Evolutionary conservation across 2,888 invertebrate genomes (phyloP), one percentile per base, ranked within the genome.

Genomic region (Ceriagrion tenellum): DNA sequence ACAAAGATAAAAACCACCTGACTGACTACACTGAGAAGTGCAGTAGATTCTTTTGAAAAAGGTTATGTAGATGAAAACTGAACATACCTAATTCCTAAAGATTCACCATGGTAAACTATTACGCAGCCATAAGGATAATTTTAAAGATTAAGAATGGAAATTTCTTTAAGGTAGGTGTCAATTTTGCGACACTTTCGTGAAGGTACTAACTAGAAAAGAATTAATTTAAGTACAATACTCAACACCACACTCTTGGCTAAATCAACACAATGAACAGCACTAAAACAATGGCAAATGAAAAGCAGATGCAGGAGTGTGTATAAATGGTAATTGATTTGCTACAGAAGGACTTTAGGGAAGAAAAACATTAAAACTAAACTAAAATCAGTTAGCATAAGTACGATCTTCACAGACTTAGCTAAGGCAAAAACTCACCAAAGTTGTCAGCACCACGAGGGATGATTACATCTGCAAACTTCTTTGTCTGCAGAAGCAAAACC

Each of bases 401-500:
- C 47, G 8, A 4, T 47, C 8, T 47, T 59, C 59, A 59, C 2
- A 20, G 59, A 3, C 59, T 8, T 10, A 55, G n/a, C 47, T 8
- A 59, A 35, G 18, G n/a, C 16, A 20, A 93, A 59, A 95, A 97
- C 98, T 98, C 97, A 99, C 99, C 99, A 97, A 98, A 98, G 97
- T 99, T 99, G 97, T 99, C 99, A 55, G 99, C 99, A 95, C 99
- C 99, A 96, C 99, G 97, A 0, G 99, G 99, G 97, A 99, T 99
- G 96, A 99, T 99, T 95, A 99, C 99, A 97, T 99, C 99, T 95
- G 99, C 99, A 97, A 99, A 99, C 97, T 99, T 99, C 97, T 99
- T 99, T 0, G 99, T 99, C 98, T 99, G 97, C 95, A 69, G 69
- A 93, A n/a, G n/a, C 0, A 89, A n/a, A 55, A 47, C 47, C 47